Conservation (phyloP, 2,888 invertebrate genomes). For the Lasioglossum oenotherae region DNA sequence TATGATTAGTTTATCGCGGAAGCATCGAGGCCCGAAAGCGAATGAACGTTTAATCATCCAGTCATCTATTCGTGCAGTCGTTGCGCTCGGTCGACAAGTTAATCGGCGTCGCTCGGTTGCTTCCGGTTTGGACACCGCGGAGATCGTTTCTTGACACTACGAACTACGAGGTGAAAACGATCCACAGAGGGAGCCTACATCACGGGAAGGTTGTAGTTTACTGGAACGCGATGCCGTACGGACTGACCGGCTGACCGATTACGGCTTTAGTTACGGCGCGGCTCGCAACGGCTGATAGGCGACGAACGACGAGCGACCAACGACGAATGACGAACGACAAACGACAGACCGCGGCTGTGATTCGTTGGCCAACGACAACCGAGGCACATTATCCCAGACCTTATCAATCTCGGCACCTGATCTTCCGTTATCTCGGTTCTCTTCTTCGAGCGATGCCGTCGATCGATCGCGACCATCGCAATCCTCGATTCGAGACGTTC, state of each 20-base stretch:
- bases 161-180: neutral
- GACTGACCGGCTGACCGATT: neutral
- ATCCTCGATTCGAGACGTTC: neutral
- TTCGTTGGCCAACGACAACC: conserved; percentile 38
- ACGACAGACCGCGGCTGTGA: neutral
- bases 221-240: neutral
- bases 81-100: neutral
- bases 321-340: neutral
- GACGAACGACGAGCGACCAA: no score
- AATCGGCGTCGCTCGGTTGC: neutral
- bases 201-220: conserved; percentile 37
- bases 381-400: conserved; percentile 56
- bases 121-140: neutral
- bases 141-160: neutral
- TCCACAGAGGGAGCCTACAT: neutral
- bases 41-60: neutral
- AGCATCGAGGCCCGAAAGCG: neutral
- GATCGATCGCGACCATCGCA: neutral
- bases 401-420: conserved; percentile 77
- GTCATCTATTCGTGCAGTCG: neutral
- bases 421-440: conserved; percentile 66
- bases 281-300: no score
- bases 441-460: conserved; percentile 23
- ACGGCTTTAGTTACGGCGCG: neutral
- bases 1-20: neutral